Percentiles rank a stretch among this genome's conserved stretches.
These are phyloP conservation scores for Eledone cirrhosa DNA, from an alignment of 2,888 invertebrate species.

Conservation along the genomic window DNA sequence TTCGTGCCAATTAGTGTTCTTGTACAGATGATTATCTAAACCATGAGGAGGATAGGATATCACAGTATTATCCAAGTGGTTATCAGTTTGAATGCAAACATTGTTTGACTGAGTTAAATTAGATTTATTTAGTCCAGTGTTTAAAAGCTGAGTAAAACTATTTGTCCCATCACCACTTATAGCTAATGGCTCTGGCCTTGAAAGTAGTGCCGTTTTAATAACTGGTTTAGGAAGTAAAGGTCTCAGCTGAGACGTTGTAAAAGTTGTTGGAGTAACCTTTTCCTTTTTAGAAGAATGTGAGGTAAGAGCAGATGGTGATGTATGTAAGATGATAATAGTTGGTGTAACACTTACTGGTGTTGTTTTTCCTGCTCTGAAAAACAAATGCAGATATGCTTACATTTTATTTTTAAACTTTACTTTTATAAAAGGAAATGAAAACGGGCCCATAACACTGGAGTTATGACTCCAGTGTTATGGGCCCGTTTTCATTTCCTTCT, in stretches of 20 bases:
- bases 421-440: too few species aligned
- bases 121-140: background rate
- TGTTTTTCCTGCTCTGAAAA: background rate
- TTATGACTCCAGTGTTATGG: too few species aligned
- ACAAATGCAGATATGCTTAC: background rate
- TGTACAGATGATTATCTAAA: background rate
- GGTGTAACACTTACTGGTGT: background rate
- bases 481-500: too few species aligned
- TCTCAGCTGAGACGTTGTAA: background rate
- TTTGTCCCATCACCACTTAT: background rate
- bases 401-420: too few species aligned
- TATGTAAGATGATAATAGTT: constrained; percentile 8
- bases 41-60: background rate
- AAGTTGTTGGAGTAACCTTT: too few species aligned
- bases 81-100: background rate
- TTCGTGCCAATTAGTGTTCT: background rate
- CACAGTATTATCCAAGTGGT: background rate
- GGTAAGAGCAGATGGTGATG: background rate
- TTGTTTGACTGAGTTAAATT: background rate
- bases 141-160: background rate
- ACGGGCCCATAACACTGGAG: too few species aligned
- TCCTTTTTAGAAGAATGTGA: background rate
- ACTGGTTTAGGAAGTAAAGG: constrained; percentile 34
- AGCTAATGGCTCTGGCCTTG: background rate
- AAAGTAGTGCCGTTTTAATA: constrained; percentile 20